Conservation (phyloP, 2,888 invertebrate species). For the Tryphoninae sp. region DNA sequence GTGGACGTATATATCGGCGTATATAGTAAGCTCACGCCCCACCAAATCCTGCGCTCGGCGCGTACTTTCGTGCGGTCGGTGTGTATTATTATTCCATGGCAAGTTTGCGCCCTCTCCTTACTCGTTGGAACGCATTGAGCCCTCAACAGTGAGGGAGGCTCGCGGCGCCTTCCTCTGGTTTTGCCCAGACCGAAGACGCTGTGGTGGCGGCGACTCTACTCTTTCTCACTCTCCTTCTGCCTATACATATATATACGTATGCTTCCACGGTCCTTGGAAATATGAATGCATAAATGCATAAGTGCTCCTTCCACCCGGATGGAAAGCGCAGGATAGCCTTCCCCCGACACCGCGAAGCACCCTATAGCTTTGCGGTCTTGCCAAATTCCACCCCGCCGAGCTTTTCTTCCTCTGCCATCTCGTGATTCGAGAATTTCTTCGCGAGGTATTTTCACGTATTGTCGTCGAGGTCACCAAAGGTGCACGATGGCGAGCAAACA, state of each 20-base stretch:
- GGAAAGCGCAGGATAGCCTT: slow-evolving; percentile 61
- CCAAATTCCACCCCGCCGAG: slow-evolving; percentile 46
- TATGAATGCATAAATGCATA: slow-evolving; percentile 82
- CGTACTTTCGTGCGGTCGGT: slow-evolving; percentile 67
- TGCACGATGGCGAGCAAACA: slow-evolving; percentile 12
- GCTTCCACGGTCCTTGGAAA: slow-evolving; percentile 74
- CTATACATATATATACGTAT: slow-evolving; percentile 57
- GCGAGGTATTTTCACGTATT: slow-evolving; percentile 23
- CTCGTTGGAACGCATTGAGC: slow-evolving; percentile 62
- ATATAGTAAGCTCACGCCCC: slow-evolving; percentile 27
- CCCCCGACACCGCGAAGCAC: slow-evolving; percentile 61
- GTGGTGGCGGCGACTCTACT: slow-evolving; percentile 73
- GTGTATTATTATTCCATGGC: slow-evolving; percentile 80
- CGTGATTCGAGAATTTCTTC: slow-evolving; percentile 70
- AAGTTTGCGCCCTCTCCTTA: slow-evolving; percentile 76
- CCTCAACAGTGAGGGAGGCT: slow-evolving; percentile 66
- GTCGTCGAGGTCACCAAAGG: slow-evolving; percentile 13
- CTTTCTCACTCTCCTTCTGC: slow-evolving; percentile 42
- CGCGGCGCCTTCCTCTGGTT: slow-evolving; percentile 60
- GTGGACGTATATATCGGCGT: neutral
- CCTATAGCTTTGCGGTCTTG: slow-evolving; percentile 59
- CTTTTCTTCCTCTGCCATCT: slow-evolving; percentile 50
- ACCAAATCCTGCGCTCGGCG: slow-evolving; percentile 55
- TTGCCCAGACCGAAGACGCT: slow-evolving; percentile 60
- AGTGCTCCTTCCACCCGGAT: slow-evolving; percentile 72